Conservation (phyloP, 2,113 vertebrate species). For the Lampris incognitus region DNA sequence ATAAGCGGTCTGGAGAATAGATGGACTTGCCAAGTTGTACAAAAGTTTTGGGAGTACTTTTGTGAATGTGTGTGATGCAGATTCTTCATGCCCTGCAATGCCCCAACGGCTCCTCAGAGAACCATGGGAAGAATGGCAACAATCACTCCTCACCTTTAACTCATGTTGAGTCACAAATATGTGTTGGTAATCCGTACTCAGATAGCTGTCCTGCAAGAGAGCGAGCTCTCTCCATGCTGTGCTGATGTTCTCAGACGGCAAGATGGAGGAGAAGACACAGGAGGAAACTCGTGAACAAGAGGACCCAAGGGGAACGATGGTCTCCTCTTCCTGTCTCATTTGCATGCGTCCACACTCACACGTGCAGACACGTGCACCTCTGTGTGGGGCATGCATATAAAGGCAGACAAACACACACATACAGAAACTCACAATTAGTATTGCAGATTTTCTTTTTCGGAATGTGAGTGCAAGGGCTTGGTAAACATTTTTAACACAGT, state of each 20-base stretch:
- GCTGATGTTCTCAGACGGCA: constrained; percentile 19
- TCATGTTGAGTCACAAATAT: constrained; percentile 42
- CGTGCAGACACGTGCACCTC: not conserved
- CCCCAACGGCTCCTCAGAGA: constrained; percentile 49
- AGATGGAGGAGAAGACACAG: constrained; percentile 25
- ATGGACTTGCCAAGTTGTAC: not conserved
- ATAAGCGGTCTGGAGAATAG: too few species aligned
- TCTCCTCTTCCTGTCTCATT: not conserved
- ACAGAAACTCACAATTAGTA: not conserved
- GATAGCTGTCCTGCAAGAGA: constrained; percentile 28
- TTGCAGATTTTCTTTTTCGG: not conserved
- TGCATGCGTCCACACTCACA: not conserved
- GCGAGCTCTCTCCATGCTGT: constrained; percentile 32
- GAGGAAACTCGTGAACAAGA: constrained; percentile 17
- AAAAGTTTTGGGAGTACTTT: not conserved
- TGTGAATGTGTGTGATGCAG: not conserved
- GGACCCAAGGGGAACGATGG: not conserved
- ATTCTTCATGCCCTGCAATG: constrained; percentile 23
- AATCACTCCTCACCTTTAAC: constrained; percentile 22
- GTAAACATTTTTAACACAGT: constrained; percentile 46
- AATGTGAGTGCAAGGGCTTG: not conserved
- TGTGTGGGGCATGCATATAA: not conserved
- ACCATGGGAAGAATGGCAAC: constrained; percentile 32
- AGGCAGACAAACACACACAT: not conserved
- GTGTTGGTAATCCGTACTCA: constrained; percentile 45